A percentile compares a stretch with the other conserved stretches of the same genome.
Evolutionary conservation across 1,140 invertebrate species (phyloP).

Genomic region (Teleopsis dalmanni): DNA sequence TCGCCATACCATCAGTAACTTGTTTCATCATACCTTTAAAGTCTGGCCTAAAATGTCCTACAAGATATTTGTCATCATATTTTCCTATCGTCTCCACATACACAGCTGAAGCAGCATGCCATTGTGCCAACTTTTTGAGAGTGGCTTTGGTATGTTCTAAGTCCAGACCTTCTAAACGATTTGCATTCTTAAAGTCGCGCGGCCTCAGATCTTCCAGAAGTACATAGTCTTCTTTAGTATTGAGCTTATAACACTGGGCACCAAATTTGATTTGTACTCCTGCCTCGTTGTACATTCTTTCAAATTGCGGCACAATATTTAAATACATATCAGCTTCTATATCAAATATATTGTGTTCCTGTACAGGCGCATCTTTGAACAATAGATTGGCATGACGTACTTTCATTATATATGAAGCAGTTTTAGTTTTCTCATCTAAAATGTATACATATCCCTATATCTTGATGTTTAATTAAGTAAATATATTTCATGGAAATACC

Average conservation of each 20-base stretch:
- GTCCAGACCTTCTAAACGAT: slow-evolving; percentile 49
- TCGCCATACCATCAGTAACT: slow-evolving; percentile 14
- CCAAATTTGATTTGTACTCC: slow-evolving; percentile 23
- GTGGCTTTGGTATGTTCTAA: slow-evolving; percentile 45
- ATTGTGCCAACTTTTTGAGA: slow-evolving; percentile 48
- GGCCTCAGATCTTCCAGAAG: slow-evolving; percentile 50
- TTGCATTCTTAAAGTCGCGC: slow-evolving; percentile 42
- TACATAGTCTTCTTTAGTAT: slow-evolving; percentile 20
- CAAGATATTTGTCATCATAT: slow-evolving; percentile 11
- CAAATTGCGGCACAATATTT: slow-evolving; percentile 25
- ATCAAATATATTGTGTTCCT: slow-evolving; percentile 20
- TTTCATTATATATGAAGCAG: slow-evolving; percentile 26
- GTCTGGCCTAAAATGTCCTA: slow-evolving; percentile 22
- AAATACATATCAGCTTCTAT: slow-evolving; percentile 23
- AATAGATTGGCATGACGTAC: slow-evolving; percentile 16
- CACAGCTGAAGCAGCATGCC: slow-evolving; percentile 47
- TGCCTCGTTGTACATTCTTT: slow-evolving; percentile 33
- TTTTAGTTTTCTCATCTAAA: slow-evolving; percentile 21
- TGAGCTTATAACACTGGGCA: slow-evolving; percentile 20
- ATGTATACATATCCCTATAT: not conserved
- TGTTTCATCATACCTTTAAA: slow-evolving; percentile 13
- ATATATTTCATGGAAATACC: no score
- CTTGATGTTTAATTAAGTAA: not conserved
- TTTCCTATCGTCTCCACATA: slow-evolving; percentile 46
- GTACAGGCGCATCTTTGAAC: slow-evolving; percentile 13